Evolutionary conservation across 2,113 vertebrate genomes (phyloP).

Genomic region (Accipiter virgatus): DNA sequence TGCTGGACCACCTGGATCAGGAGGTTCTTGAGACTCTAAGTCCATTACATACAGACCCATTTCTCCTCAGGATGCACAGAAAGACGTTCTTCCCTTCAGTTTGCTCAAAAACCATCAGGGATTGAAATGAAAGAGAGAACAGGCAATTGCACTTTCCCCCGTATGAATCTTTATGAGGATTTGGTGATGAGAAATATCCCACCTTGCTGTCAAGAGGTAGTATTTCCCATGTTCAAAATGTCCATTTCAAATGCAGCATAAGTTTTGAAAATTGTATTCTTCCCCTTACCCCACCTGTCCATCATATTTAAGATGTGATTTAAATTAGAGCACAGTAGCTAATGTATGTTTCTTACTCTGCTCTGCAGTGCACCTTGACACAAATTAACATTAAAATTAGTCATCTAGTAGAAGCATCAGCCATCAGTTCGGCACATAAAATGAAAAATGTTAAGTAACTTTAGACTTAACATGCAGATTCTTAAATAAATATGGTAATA

Average conservation of each 20-base stretch:
- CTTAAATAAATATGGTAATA: slow-evolving; percentile 21
- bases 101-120: fast-evolving
- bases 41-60: not conserved
- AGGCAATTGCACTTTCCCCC: not conserved
- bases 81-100: not conserved
- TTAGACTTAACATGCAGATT: not conserved
- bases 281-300: not conserved
- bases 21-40: not conserved
- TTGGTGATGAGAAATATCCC: not conserved
- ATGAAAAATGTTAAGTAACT: not conserved
- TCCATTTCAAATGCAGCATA: not conserved
- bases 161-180: not conserved
- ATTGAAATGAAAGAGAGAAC: not conserved
- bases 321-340: not conserved
- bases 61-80: not conserved
- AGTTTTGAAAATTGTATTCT: not conserved
- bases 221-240: not conserved
- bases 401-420: not conserved
- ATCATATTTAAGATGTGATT: not conserved
- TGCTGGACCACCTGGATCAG: not conserved
- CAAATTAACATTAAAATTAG: not conserved
- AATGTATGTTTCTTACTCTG: not conserved
- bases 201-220: not conserved
- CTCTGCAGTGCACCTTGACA: not conserved
- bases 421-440: not conserved